Evolutionary conservation across 2,797 vertebrate species (phyloP).

Genomic region (Thamnophis elegans): DNA sequence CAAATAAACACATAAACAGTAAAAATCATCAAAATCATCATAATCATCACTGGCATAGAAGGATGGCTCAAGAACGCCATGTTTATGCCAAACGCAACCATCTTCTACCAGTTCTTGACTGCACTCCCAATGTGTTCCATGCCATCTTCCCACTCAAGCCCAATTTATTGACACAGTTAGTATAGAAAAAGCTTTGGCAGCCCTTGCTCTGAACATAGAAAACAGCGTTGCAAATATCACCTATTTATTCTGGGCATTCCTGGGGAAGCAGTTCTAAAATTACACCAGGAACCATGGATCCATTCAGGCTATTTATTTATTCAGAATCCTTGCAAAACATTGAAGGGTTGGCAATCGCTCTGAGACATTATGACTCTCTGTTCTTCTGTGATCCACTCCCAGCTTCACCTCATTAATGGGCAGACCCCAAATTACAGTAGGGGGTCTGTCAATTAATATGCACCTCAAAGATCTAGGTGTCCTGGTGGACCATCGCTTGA

Average conservation of each 20-base stretch:
- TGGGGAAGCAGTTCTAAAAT: constrained; percentile 63
- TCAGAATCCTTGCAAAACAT: constrained; percentile 55
- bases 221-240: constrained; percentile 54
- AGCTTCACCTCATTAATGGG: neutral
- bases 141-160: constrained; percentile 1
- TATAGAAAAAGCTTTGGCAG: neutral
- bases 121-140: constrained; percentile 27
- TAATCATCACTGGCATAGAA: neutral
- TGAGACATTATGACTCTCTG: constrained; percentile 11
- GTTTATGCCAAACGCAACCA: neutral
- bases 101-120: constrained; percentile 36
- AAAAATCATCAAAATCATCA: neutral
- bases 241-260: constrained; percentile 67
- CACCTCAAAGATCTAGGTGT: neutral
- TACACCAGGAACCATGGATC: constrained; percentile 47
- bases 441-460: neutral
- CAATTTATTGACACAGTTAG: constrained; percentile 61
- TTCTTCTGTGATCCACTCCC: neutral
- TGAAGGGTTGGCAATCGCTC: constrained; percentile 36
- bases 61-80: constrained; percentile 24
- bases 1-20: neutral
- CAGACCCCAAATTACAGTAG: neutral
- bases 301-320: constrained; percentile 61
- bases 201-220: constrained; percentile 35
- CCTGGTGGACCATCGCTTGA: neutral